These are phyloP conservation scores for Clanis bilineata DNA, from an alignment of 2,888 invertebrate genomes.

Conservation along the genomic window DNA sequence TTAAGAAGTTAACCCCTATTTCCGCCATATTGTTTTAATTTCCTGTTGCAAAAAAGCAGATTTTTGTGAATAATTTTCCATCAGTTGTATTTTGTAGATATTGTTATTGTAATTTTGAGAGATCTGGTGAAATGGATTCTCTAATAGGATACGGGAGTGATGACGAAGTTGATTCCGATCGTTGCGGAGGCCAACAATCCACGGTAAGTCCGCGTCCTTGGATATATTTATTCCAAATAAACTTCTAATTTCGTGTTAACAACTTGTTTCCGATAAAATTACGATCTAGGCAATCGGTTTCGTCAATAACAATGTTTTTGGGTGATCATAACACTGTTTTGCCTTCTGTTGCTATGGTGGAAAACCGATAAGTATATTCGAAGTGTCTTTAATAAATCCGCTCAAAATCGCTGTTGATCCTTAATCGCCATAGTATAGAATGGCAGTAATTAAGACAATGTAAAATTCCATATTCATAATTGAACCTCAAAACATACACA, in stretches of 20 bases:
- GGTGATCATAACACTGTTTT: too few relatives aligned
- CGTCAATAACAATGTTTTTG: not conserved
- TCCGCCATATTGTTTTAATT: constrained; percentile 18
- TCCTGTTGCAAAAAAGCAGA: not conserved
- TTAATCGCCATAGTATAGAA: too few relatives aligned
- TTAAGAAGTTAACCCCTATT: too few relatives aligned
- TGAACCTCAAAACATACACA: too few relatives aligned
- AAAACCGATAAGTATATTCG: too few relatives aligned
- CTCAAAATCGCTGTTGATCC: too few relatives aligned
- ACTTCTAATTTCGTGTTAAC: not conserved
- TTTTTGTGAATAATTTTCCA: not conserved
- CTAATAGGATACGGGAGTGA: constrained; percentile 90
- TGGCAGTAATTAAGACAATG: too few relatives aligned
- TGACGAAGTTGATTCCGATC: constrained; percentile 85
- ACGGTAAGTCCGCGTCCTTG: constrained; percentile 65
- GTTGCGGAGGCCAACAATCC: constrained; percentile 51
- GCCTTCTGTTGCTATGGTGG: too few relatives aligned
- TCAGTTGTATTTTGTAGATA: not conserved
- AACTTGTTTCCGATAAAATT: not conserved
- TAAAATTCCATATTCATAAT: too few relatives aligned
- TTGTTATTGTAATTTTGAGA: not conserved
- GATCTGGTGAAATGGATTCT: constrained; percentile 84
- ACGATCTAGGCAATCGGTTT: not conserved
- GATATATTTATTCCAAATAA: not conserved
- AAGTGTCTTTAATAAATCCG: too few relatives aligned